phyloP scores from a whole-genome alignment of 2,888 invertebrate genomes.

The Cetonia aurata region DNA sequence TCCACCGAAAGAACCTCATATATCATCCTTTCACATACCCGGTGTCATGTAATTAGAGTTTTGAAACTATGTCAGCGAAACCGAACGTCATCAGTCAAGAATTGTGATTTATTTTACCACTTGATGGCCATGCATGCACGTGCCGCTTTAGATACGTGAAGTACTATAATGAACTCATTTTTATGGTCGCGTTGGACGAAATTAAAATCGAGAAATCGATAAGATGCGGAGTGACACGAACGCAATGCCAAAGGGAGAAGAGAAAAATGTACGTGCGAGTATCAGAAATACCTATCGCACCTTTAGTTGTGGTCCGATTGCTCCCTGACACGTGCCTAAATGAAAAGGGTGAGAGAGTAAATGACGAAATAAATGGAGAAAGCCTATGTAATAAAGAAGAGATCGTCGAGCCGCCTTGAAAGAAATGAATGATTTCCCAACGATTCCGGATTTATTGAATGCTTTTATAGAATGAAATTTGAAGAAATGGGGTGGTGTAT shows the following conservation, averaged over 20 bases:
- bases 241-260: slow-evolving; percentile 26
- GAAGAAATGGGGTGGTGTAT: neutral
- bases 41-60: slow-evolving; percentile 29
- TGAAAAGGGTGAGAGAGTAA: slow-evolving; percentile 19
- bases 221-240: slow-evolving; percentile 31
- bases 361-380: slow-evolving; percentile 22
- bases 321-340: slow-evolving; percentile 14
- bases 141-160: slow-evolving; percentile 47
- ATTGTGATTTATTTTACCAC: slow-evolving; percentile 36
- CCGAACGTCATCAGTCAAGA: slow-evolving; percentile 32
- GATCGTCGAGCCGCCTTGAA: slow-evolving; percentile 27
- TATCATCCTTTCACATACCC: slow-evolving; percentile 28
- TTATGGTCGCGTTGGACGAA: slow-evolving; percentile 48
- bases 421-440: slow-evolving; percentile 33
- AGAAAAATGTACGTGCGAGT: slow-evolving; percentile 6
- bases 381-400: slow-evolving; percentile 37
- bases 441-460: slow-evolving; percentile 38
- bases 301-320: slow-evolving; percentile 1
- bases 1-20: slow-evolving; percentile 15
- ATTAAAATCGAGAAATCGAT: slow-evolving; percentile 46
- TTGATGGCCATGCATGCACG: slow-evolving; percentile 31
- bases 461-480: slow-evolving; percentile 38
- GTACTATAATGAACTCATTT: slow-evolving; percentile 52
- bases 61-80: slow-evolving; percentile 22
- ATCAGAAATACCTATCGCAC: slow-evolving; percentile 1